Percentiles rank a stretch among this genome's conserved stretches.
phyloP scores from a whole-genome alignment of 2,113 vertebrate genomes.

The Phaethornis superciliosus region DNA sequence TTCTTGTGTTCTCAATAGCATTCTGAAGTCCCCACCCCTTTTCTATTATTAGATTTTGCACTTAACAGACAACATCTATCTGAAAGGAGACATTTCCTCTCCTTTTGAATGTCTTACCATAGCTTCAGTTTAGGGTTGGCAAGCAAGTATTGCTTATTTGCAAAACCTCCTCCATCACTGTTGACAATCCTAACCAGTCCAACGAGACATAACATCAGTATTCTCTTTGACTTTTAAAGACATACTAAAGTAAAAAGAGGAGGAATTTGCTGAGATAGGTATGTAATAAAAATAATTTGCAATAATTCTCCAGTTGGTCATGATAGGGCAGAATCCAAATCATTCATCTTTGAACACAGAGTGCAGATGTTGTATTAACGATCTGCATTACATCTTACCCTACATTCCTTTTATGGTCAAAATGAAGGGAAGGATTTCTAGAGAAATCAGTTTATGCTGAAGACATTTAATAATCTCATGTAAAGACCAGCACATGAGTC shows the following conservation, averaged over 20 bases:
- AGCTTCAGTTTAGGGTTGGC: not conserved
- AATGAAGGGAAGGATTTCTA: not conserved
- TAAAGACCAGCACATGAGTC: not conserved
- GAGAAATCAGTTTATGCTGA: not conserved
- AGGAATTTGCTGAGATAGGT: not conserved
- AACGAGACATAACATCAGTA: not conserved
- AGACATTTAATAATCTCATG: not conserved
- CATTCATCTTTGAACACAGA: not conserved
- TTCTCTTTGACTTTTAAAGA: not conserved
- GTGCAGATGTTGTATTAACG: not conserved
- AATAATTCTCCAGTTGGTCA: not conserved
- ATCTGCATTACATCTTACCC: not conserved
- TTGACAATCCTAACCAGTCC: not conserved
- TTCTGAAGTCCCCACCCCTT: not conserved
- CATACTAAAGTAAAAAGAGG: not conserved
- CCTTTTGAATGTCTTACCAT: not conserved
- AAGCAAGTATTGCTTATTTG: not conserved
- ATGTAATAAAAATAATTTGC: not conserved
- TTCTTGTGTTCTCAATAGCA: not conserved
- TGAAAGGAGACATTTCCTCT: not conserved
- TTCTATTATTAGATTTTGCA: fast-evolving
- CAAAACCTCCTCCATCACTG: not conserved
- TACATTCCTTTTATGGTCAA: not conserved
- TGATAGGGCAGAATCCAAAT: not conserved
- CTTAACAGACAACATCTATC: not conserved